Base-by-base conservation (phyloP, 2,888 invertebrate genomes). In the Platycheirus rosarum region DNA sequence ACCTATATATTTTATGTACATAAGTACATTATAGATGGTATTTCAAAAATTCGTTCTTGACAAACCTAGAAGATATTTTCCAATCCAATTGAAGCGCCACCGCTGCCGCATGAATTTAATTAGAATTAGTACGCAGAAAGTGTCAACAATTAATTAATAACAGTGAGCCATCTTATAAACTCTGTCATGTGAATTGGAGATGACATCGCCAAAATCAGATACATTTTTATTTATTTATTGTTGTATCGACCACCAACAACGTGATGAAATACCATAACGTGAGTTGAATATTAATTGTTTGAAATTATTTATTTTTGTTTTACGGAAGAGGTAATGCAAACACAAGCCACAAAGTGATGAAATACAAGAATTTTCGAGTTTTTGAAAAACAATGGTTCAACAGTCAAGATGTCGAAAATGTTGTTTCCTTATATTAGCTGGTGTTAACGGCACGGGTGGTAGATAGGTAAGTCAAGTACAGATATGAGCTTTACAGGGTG, bases 131-230 rank as follows among this genome's bases (percentile, higher is more conserved):
- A 71, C 9, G 29, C 71, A 63, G 32, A 71, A 35, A 42, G 63
- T 71, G 71, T 71, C 51, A 23, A 23, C 23, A 23, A 4, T 23
- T 4, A 23, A 23, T 23, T 23, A 51, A n/a, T 62, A 51, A 71
- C 49, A 37, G 14, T 62, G 29, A 23, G 51, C 44, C 63, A 37
- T 42, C 42, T 26, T 42, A 29, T 42, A 26, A 40, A 46, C 37
- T 37, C 40, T 49, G 20, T 66, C 74, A 74, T 74, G 66, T 66
- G 66, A 66, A 55, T 8, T 14, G 6, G 16, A 60, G 44, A 44
- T 68, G 68, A 68, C 60, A 68, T 60, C 11, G 14, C 68, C 75
- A 68, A 75, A 68, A 68, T 44, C 8, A 37, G 60, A 53, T 60
- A 75, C 37, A 40, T 66, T 26, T 18, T 51, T 37, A 48, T 26